These are phyloP conservation scores for Neostethus bicornis DNA, from an alignment of 2,797 vertebrate species.

Conservation along the genomic window DNA sequence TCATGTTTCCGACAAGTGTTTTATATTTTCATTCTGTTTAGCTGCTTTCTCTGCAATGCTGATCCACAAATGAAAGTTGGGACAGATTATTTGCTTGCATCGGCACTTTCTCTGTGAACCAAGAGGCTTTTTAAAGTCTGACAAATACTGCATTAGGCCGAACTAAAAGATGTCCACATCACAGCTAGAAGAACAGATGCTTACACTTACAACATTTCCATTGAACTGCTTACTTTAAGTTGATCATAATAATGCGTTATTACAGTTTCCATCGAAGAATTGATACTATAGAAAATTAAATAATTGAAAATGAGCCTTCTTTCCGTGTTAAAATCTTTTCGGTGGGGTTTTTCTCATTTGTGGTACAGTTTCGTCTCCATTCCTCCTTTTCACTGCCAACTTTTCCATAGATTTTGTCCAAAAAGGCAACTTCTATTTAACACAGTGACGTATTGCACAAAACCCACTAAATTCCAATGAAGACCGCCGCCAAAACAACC, in stretches of 20 bases:
- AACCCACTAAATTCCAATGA: neutral
- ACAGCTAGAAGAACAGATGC: neutral
- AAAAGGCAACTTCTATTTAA: neutral
- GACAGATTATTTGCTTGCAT: constrained; percentile 12
- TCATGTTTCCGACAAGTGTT: constrained; percentile 62
- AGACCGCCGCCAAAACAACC: neutral
- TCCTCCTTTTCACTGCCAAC: neutral
- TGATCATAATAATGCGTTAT: neutral
- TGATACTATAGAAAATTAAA: neutral
- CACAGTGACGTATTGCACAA: neutral
- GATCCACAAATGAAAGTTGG: constrained; percentile 35
- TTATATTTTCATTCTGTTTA: constrained; percentile 38
- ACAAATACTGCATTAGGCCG: constrained; percentile 10
- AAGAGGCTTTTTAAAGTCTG: constrained; percentile 4
- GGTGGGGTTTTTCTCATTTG: neutral
- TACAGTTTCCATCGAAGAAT: neutral
- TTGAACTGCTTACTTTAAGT: neutral
- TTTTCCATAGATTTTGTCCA: neutral
- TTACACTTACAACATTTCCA: neutral
- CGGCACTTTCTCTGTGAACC: constrained; percentile 4
- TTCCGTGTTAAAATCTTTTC: neutral
- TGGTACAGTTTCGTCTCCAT: neutral
- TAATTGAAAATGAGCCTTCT: neutral
- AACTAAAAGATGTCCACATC: constrained; percentile 27
- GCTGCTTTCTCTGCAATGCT: constrained; percentile 39